These are phyloP conservation scores for Scopus umbretta DNA, from an alignment of 2,113 vertebrate genomes.

Conservation along the genomic window DNA sequence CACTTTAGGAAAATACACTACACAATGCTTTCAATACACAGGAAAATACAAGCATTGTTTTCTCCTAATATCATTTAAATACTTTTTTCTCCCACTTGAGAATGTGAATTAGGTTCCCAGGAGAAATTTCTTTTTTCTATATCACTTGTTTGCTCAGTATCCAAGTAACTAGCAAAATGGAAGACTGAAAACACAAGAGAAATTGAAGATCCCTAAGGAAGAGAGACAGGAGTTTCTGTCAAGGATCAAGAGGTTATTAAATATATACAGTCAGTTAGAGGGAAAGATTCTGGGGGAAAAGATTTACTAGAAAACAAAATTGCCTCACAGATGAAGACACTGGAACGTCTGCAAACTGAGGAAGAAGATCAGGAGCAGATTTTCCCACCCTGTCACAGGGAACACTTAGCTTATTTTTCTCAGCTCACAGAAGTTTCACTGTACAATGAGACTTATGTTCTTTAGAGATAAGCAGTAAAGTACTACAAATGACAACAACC, in stretches of 20 bases:
- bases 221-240: not conserved
- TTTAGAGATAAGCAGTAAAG: not conserved
- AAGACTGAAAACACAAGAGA: not conserved
- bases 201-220: not conserved
- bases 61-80: not conserved
- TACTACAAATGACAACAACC: not conserved
- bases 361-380: not conserved
- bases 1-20: not conserved
- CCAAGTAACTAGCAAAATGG: not conserved
- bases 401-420: not conserved
- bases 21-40: not conserved
- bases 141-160: not conserved
- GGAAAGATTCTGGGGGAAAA: not conserved
- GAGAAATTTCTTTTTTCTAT: not conserved
- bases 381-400: not conserved
- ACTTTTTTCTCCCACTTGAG: not conserved
- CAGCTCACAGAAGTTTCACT: not conserved
- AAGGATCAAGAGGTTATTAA: not conserved
- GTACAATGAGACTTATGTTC: not conserved
- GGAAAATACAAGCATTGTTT: not conserved
- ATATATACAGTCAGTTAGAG: not conserved
- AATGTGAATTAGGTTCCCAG: not conserved
- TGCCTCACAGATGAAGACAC: not conserved
- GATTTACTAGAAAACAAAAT: not conserved
- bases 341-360: not conserved